Evolutionary conservation across 2,113 vertebrate species (phyloP).

Genomic region (Chaetorhynchus papuensis): DNA sequence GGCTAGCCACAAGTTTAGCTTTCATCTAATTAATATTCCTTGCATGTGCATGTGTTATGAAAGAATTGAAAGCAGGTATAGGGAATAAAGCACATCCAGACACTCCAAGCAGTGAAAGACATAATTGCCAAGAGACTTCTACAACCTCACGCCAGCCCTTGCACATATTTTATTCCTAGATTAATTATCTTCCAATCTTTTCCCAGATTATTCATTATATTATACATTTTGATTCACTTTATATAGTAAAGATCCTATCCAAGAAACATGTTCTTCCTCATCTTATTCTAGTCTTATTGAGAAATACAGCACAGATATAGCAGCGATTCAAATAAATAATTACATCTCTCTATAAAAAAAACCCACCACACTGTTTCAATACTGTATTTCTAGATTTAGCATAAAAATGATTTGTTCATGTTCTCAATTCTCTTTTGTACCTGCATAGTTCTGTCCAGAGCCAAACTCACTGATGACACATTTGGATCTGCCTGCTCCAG

Average conservation of each 20-base stretch:
- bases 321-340: background rate
- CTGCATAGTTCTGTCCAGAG: background rate
- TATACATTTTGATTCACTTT: background rate
- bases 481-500: background rate
- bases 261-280: background rate
- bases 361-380: background rate
- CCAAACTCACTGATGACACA: background rate
- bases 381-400: background rate
- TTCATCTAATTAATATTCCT: conserved; percentile 40
- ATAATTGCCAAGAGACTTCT: background rate
- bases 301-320: background rate
- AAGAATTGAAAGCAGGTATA: background rate
- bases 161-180: background rate
- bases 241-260: background rate
- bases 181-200: background rate
- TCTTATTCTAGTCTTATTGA: background rate
- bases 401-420: background rate
- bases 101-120: background rate
- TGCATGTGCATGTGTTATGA: background rate
- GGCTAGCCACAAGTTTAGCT: background rate
- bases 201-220: background rate
- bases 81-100: background rate
- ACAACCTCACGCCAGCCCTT: background rate
- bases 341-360: background rate
- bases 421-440: background rate